Conservation (phyloP, 2,113 vertebrate genomes). For the Pseudorectes ferrugineus region DNA sequence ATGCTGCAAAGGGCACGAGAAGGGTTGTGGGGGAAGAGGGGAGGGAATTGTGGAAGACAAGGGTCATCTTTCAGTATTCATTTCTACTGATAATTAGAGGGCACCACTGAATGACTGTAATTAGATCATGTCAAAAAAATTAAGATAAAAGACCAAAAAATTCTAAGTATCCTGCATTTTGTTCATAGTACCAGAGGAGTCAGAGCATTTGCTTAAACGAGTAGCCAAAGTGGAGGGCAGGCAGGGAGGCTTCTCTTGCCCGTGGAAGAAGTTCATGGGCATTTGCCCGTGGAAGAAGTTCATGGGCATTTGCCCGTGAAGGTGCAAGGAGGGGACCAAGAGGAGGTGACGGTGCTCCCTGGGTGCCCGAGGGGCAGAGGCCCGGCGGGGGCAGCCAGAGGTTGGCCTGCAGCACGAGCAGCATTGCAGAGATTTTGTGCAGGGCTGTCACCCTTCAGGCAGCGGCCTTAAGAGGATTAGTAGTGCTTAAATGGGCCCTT, state of each 20-base stretch:
- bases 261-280: not conserved
- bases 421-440: not conserved
- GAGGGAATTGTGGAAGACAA: slow-evolving; percentile 51
- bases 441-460: not conserved
- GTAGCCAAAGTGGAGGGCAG: not conserved
- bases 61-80: slow-evolving; percentile 71
- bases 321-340: not conserved
- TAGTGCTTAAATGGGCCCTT: not conserved
- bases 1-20: slow-evolving; percentile 4
- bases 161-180: slow-evolving; percentile 20
- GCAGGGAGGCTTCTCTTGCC: not conserved
- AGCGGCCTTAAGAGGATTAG: not conserved
- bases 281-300: not conserved
- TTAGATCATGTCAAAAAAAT: slow-evolving; percentile 72
- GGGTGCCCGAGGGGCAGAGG: not conserved
- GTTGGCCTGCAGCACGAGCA: not conserved
- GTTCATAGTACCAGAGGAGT: not conserved
- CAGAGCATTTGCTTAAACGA: not conserved
- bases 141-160: slow-evolving; percentile 62
- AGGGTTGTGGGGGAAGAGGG: slow-evolving; percentile 26
- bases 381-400: not conserved
- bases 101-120: slow-evolving; percentile 54
- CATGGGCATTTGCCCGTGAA: not conserved
- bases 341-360: not conserved
- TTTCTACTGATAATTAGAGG: slow-evolving; percentile 65